Evolutionary conservation across 2,113 vertebrate genomes (phyloP).

Genomic region (Seriola dumerili): DNA sequence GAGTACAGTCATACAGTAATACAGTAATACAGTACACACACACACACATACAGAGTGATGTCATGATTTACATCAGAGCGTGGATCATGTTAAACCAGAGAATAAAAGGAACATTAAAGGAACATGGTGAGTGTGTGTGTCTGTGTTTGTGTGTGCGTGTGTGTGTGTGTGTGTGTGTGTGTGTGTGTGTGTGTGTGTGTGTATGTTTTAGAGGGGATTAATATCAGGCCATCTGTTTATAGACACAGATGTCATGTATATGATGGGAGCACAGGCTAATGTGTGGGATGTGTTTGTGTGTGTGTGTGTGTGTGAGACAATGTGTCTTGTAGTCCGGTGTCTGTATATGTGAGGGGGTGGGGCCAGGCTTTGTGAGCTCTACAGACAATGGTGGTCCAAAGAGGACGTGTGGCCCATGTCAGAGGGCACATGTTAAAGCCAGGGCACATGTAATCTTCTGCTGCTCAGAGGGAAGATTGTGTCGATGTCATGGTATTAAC

Average conservation of each 20-base stretch:
- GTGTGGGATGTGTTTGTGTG: not conserved
- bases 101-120: slow-evolving; percentile 49
- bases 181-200: not conserved
- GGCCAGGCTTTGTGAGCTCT: slow-evolving; percentile 5
- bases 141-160: slow-evolving; percentile 6
- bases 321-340: not conserved
- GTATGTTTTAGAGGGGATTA: slow-evolving; percentile 35
- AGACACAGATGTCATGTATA: slow-evolving; percentile 11
- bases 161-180: slow-evolving; percentile 1
- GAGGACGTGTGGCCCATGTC: slow-evolving; percentile 39
- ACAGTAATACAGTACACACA: not conserved
- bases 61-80: slow-evolving; percentile 32
- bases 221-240: slow-evolving; percentile 48
- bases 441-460: slow-evolving; percentile 32
- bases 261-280: slow-evolving; percentile 14
- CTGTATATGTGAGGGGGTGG: not conserved
- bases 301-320: not conserved
- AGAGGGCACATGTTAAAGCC: slow-evolving; percentile 41
- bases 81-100: slow-evolving; percentile 17
- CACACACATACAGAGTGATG: slow-evolving; percentile 25
- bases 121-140: not conserved
- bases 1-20: not conserved
- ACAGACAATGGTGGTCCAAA: slow-evolving; percentile 32
- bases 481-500: slow-evolving; percentile 46
- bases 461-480: slow-evolving; percentile 26